Conservation (phyloP, 1,140 invertebrate species). For the Agrilus planipennis region DNA sequence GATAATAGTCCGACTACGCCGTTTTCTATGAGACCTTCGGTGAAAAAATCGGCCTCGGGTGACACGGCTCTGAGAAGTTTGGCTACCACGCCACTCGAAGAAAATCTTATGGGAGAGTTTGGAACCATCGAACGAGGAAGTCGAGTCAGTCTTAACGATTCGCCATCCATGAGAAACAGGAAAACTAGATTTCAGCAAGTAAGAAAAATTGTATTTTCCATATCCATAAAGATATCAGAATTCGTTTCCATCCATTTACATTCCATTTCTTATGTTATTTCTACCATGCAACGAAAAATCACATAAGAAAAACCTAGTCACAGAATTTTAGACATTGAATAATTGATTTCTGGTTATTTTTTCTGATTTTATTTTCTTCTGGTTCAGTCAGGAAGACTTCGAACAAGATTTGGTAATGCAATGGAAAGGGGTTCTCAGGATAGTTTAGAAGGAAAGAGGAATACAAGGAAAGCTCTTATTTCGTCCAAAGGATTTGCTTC, state of each 20-base stretch:
- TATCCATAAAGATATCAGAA: too few species aligned
- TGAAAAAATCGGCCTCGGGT: conserved; percentile 64
- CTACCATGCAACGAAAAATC: too few species aligned
- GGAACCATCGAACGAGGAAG: conserved; percentile 42
- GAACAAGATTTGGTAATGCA: conserved; percentile 33
- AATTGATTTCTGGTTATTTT: too few species aligned
- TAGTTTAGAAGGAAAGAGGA: conserved; percentile 34
- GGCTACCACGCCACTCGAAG: conserved; percentile 39
- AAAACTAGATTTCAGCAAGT: conserved; percentile 65
- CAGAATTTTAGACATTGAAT: too few species aligned
- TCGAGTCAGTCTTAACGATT: conserved; percentile 52
- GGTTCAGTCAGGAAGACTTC: conserved; percentile 25
- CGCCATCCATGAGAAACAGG: conserved; percentile 64
- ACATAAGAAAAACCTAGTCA: too few species aligned
- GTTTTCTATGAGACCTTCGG: conserved; percentile 28
- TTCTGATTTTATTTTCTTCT: too few species aligned
- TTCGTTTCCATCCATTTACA: too few species aligned
- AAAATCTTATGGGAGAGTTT: conserved; percentile 40
- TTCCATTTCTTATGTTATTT: too few species aligned
- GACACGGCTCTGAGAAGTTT: conserved; percentile 51
- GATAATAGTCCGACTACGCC: conserved; percentile 30
- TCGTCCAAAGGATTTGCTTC: conserved; percentile 53
- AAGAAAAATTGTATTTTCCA: too few species aligned
- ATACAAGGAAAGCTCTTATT: conserved; percentile 43
- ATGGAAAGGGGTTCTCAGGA: conserved; percentile 39